phyloP scores from a whole-genome alignment of 1,140 invertebrate species.

The Trachymyrmex cornetzi region DNA sequence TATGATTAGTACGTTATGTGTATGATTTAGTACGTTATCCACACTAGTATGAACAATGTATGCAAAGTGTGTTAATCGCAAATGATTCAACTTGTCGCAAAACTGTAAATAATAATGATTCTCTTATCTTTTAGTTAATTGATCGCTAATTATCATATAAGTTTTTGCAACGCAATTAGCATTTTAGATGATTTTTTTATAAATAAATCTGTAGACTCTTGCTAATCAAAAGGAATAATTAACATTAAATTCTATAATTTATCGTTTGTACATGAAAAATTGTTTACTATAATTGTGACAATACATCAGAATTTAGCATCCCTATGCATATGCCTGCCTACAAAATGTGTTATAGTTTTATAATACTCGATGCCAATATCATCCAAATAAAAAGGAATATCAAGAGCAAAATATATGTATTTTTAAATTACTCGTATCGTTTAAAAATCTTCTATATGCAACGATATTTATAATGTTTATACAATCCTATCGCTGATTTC shows the following conservation, averaged over 20 bases:
- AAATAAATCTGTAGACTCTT: conserved; percentile 33
- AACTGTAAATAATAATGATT: conserved; percentile 53
- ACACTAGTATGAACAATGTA: background rate
- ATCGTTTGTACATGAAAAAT: background rate
- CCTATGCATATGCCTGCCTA: background rate
- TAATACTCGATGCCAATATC: conserved; percentile 20
- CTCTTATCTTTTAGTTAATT: background rate
- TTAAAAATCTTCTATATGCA: background rate
- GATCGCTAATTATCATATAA: conserved; percentile 53
- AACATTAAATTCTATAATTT: background rate
- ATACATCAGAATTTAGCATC: conserved; percentile 21
- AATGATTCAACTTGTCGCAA: background rate
- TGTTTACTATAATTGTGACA: background rate
- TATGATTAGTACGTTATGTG: background rate
- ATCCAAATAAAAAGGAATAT: conserved; percentile 37
- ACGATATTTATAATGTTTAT: background rate
- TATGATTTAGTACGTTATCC: background rate
- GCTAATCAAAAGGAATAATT: background rate
- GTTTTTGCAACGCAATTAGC: conserved; percentile 56
- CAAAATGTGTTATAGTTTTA: conserved; percentile 35
- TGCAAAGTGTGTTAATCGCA: conserved; percentile 14
- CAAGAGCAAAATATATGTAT: background rate
- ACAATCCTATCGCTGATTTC: too few species aligned
- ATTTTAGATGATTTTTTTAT: conserved; percentile 57
- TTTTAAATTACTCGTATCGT: background rate